These are phyloP conservation scores for Neomonachus schauinslandi DNA, from an alignment of 2,113 vertebrate species.

Conservation along the genomic window DNA sequence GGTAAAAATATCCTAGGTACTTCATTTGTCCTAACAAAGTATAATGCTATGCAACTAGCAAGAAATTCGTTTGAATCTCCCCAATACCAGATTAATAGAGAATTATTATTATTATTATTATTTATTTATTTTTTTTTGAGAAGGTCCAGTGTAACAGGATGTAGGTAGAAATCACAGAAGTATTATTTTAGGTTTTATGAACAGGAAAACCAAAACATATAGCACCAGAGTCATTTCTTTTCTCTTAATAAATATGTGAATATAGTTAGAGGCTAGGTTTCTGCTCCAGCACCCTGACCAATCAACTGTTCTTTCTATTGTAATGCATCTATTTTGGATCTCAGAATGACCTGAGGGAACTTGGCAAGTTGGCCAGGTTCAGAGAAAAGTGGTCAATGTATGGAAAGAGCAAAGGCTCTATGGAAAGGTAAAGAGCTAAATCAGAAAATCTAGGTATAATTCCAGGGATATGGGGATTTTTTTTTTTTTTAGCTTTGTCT, in stretches of 20 bases:
- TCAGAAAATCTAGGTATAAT: constrained; percentile 36
- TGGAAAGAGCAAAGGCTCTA: background rate
- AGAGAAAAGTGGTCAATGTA: background rate
- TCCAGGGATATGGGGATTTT: background rate
- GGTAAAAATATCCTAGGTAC: background rate
- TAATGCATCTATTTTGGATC: background rate
- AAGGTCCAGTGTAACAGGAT: background rate
- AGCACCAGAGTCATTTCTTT: background rate
- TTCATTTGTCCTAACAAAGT: background rate
- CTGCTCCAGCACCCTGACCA: background rate
- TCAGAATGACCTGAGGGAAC: constrained; percentile 2
- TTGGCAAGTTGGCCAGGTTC: background rate
- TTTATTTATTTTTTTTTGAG: too few relatives aligned
- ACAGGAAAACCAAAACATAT: background rate
- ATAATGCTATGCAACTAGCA: background rate
- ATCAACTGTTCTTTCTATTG: constrained; percentile 12
- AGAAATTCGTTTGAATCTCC: background rate
- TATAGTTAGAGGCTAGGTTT: background rate
- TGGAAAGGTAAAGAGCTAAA: background rate
- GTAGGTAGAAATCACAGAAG: background rate
- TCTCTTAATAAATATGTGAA: background rate
- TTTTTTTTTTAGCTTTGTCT: constrained; percentile 21
- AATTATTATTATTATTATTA: background rate
- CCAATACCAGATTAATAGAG: background rate
- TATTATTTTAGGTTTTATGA: background rate